Evolutionary conservation across 2,888 invertebrate genomes (phyloP), one percentile per base, ranked within the genome.

Genomic region (Lepeophtheirus nordmannii): DNA sequence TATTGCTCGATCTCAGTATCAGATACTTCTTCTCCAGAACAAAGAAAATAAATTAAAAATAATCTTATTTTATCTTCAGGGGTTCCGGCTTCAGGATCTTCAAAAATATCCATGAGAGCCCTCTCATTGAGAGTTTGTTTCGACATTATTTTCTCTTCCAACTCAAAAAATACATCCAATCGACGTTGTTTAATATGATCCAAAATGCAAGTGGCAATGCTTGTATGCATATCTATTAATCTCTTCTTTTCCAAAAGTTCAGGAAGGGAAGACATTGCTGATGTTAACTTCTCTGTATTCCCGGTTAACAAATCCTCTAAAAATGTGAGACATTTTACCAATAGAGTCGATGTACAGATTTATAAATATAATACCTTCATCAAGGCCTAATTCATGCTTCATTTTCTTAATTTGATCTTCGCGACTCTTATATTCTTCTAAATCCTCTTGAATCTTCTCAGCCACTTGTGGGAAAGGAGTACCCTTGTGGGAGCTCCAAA

Each of bases 221-320:
- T 96, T 30, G 94, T 98, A 75, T 99, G 98, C 89, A 96, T 91
- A 74, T 98, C 98, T 71, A 99, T 93, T 14, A 97, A 81, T 53
- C 94, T 81, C 76, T 99, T 98, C 80, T 90, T 93, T 76, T 97
- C 97, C 76, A 98, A 82, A 37, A 99, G 80, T 74, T 96, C 94
- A 0, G 98, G 98, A 72, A 99, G 79, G 0, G 93, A 94, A 75
- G 90, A 89, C 10, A 98, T 93, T 23, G 97, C 96, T 68, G 85
- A 89, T 0, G 96, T 96, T 23, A 98, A 81, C 70, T 88, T 85
- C 41, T 90, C 89, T 0, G 94, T 94, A 72, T 91, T 92, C 74
- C 92, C 91, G 58, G 87, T 87, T 40, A 97, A 85, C 83, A 93
- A 81, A 30, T 75, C 73, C 56, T 76, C 73, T 61, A 46, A 76